A percentile compares a stretch with the other conserved stretches of the same genome.
Conservation (phyloP, 2,888 invertebrate species). For the Lasioglossum leucozonium region DNA sequence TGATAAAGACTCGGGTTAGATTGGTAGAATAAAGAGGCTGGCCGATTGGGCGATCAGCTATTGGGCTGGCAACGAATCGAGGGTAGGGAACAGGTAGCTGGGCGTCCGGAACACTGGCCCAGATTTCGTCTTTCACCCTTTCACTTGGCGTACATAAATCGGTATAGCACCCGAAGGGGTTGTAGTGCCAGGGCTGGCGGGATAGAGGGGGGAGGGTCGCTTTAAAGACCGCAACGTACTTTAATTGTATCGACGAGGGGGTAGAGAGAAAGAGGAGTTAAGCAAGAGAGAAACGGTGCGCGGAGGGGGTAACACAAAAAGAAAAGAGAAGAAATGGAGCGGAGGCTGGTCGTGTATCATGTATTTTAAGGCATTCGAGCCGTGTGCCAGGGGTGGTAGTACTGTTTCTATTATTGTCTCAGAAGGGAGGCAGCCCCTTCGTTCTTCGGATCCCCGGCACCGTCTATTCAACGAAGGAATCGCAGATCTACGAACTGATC, state of each 20-base stretch:
- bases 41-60: slow-evolving; percentile 51
- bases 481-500: slow-evolving; percentile 58
- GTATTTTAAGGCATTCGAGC: slow-evolving; percentile 78
- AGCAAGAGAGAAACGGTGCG: slow-evolving; percentile 21
- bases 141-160: slow-evolving; percentile 72
- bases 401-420: slow-evolving; percentile 84
- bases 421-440: slow-evolving; percentile 72
- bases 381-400: slow-evolving; percentile 73
- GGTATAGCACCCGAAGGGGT: slow-evolving; percentile 51
- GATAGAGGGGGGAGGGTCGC: slow-evolving; percentile 17
- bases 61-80: slow-evolving; percentile 15
- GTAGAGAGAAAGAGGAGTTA: not conserved
- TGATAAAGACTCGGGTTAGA: slow-evolving; percentile 58
- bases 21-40: slow-evolving; percentile 46
- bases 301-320: slow-evolving; percentile 35
- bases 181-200: not conserved
- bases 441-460: slow-evolving; percentile 24
- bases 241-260: slow-evolving; percentile 80
- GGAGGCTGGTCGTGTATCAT: slow-evolving; percentile 67
- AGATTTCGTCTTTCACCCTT: slow-evolving; percentile 72
- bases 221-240: slow-evolving; percentile 81
- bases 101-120: slow-evolving; percentile 58
- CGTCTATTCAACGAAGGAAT: slow-evolving; percentile 44
- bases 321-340: slow-evolving; percentile 38
- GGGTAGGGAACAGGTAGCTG: slow-evolving; percentile 62